Evolutionary conservation across 1,140 invertebrate species (phyloP).

Genomic region (Aphaenogaster floridana): DNA sequence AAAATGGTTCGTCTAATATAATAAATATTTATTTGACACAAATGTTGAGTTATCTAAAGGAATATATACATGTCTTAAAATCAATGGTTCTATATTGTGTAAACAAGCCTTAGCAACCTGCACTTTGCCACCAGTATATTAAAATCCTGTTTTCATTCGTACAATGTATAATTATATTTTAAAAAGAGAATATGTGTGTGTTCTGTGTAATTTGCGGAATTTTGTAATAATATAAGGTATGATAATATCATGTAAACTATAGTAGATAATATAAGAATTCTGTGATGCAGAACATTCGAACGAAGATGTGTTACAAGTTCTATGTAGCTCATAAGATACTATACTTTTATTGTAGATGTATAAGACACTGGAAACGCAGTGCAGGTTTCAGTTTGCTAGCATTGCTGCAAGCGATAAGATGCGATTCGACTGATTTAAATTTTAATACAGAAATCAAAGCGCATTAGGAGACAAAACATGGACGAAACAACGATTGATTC

Average conservation of each 20-base stretch:
- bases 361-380: slow-evolving; percentile 49
- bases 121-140: not conserved
- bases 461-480: slow-evolving; percentile 88
- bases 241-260: slow-evolving; percentile 7
- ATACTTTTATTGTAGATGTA: slow-evolving; percentile 49
- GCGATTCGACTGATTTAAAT: not conserved
- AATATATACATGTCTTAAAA: slow-evolving; percentile 44
- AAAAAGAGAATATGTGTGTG: not conserved
- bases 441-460: slow-evolving; percentile 38
- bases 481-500: slow-evolving; percentile 96
- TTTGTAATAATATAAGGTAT: not conserved
- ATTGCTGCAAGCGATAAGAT: slow-evolving; percentile 44
- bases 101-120: slow-evolving; percentile 80
- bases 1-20: not conserved
- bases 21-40: slow-evolving; percentile 31
- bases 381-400: slow-evolving; percentile 50
- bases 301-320: not conserved
- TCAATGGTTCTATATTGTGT: slow-evolving; percentile 64
- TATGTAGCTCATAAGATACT: slow-evolving; percentile 43
- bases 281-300: slow-evolving; percentile 4
- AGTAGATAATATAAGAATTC: not conserved
- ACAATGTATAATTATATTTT: not conserved
- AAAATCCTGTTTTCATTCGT: not conserved
- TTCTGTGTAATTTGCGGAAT: not conserved
- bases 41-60: slow-evolving; percentile 17